phyloP scores from a whole-genome alignment of 2,113 vertebrate species.

The Typhlomys cinereus region DNA sequence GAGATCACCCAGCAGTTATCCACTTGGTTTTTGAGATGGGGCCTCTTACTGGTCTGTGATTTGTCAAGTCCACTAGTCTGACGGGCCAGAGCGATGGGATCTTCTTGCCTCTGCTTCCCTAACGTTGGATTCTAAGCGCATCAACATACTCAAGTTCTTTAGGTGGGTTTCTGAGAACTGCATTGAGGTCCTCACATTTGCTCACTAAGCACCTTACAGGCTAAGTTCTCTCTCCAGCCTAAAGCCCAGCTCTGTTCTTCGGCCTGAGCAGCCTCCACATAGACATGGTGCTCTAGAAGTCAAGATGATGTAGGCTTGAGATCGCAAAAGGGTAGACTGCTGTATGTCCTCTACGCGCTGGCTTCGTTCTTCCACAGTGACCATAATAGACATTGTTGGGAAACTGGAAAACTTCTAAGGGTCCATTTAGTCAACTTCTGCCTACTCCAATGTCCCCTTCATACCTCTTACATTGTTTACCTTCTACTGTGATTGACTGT shows the following conservation, averaged over 20 bases:
- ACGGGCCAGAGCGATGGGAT: not conserved
- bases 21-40: not conserved
- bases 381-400: accelerated
- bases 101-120: not conserved
- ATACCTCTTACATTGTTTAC: not conserved
- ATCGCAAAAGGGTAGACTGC: not conserved
- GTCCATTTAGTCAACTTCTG: not conserved
- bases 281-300: not conserved
- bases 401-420: not conserved
- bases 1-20: not conserved
- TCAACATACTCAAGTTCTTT: not conserved
- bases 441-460: accelerated
- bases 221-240: not conserved
- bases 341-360: not conserved
- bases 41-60: not conserved
- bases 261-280: accelerated
- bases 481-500: not conserved
- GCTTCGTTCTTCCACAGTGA: not conserved
- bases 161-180: not conserved
- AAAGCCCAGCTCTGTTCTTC: not conserved
- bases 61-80: not conserved
- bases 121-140: too few species aligned
- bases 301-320: not conserved
- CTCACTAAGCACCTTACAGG: not conserved
- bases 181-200: not conserved